Evolutionary conservation across 2,888 invertebrate species (phyloP).

Genomic region (Clusia tigrina): DNA sequence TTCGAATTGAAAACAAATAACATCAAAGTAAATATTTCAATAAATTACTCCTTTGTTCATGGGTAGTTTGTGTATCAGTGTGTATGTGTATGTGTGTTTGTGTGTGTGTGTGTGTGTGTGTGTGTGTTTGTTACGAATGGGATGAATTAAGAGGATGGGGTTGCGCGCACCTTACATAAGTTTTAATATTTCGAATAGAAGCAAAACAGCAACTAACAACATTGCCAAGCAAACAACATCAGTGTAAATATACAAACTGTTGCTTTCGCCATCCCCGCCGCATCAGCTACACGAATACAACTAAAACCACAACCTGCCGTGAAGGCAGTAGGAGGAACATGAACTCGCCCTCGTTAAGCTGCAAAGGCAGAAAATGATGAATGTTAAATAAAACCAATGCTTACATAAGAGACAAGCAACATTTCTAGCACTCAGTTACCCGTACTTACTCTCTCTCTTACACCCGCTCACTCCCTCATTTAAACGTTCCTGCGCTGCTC

Average conservation of each 20-base stretch:
- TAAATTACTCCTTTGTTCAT: background rate
- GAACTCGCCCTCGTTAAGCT: slow-evolving; percentile 41
- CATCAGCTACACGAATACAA: background rate
- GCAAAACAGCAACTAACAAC: too few relatives aligned
- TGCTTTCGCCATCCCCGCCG: background rate
- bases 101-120: too few relatives aligned
- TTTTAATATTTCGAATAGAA: too few relatives aligned
- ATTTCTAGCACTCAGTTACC: background rate
- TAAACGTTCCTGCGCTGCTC: slow-evolving; percentile 29
- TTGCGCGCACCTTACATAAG: too few relatives aligned
- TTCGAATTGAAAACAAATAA: background rate
- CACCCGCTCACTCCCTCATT: slow-evolving; percentile 24
- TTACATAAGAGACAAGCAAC: slow-evolving; percentile 29
- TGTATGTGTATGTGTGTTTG: too few relatives aligned
- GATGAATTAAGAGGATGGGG: too few relatives aligned
- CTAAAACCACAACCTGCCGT: background rate
- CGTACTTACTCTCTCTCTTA: slow-evolving; percentile 10
- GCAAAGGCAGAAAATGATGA: slow-evolving; percentile 31
- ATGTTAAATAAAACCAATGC: slow-evolving; percentile 36
- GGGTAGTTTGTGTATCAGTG: too few relatives aligned
- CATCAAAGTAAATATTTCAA: background rate
- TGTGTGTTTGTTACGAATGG: too few relatives aligned
- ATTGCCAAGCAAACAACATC: background rate
- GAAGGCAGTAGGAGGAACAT: slow-evolving; percentile 33
- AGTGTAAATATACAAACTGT: background rate